These are phyloP conservation scores for Trachelus stipa DNA, from an alignment of 2,888 invertebrate species.

Conservation along the genomic window DNA sequence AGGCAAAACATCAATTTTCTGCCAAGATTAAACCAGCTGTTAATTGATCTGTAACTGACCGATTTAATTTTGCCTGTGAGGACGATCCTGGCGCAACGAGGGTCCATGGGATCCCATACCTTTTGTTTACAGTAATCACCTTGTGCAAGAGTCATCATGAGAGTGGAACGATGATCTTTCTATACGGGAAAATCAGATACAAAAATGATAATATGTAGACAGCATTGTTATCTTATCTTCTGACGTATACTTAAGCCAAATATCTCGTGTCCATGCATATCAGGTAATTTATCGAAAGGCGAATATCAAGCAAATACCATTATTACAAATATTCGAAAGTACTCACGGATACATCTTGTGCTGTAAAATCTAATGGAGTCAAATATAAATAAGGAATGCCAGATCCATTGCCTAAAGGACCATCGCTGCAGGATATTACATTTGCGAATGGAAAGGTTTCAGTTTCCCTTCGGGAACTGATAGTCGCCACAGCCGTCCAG, in stretches of 20 bases:
- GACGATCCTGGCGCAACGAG: constrained; percentile 80
- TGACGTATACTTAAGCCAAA: not conserved
- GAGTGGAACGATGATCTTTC: constrained; percentile 75
- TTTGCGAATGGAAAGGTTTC: constrained; percentile 77
- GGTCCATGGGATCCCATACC: constrained; percentile 80
- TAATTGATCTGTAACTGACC: constrained; percentile 63
- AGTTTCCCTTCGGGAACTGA: constrained; percentile 73
- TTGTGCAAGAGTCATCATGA: constrained; percentile 79
- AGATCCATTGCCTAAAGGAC: constrained; percentile 74
- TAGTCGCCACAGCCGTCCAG: constrained; percentile 80
- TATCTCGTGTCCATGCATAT: not conserved
- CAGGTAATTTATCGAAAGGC: not conserved
- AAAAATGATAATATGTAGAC: not conserved
- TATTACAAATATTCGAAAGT: not conserved
- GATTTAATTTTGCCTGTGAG: constrained; percentile 76
- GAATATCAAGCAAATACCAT: not conserved
- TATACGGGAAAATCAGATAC: constrained; percentile 49
- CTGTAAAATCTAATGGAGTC: constrained; percentile 78
- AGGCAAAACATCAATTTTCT: constrained; percentile 26
- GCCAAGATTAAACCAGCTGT: not conserved
- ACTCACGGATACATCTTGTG: constrained; percentile 75
- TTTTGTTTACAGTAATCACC: constrained; percentile 74
- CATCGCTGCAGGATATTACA: constrained; percentile 79
- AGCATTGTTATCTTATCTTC: not conserved
- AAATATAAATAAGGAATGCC: constrained; percentile 82